Evolutionary conservation across 1,140 invertebrate genomes (phyloP).

Genomic region (Akabosia matsudoensis): DNA sequence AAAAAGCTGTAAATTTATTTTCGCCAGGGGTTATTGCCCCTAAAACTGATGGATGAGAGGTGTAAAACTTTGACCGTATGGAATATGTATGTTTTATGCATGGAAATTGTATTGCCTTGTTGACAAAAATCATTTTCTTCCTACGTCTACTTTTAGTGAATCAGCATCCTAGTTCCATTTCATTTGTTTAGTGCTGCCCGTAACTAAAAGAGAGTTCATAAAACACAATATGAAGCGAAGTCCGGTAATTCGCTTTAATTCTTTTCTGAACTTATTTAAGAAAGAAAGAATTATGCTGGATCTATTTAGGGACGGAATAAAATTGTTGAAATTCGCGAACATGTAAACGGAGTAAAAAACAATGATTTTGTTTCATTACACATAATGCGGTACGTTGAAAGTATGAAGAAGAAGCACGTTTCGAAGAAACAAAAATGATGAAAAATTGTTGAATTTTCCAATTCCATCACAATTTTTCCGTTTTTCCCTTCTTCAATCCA

Average conservation of each 20-base stretch:
- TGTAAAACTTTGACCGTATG: too few species aligned
- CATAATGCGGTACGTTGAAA: neutral
- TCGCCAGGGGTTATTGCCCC: too few species aligned
- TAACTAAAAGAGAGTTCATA: too few species aligned
- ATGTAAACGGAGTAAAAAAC: neutral
- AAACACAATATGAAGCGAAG: too few species aligned
- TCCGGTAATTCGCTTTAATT: neutral
- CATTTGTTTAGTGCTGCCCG: too few species aligned
- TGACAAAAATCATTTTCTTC: too few species aligned
- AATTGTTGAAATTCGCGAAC: neutral
- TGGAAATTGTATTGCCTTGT: too few species aligned
- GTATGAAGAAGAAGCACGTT: neutral
- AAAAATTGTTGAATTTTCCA: constrained; percentile 18
- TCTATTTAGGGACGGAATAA: neutral
- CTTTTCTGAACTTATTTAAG: neutral
- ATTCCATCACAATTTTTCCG: neutral
- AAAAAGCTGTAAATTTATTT: too few species aligned
- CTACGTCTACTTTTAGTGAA: too few species aligned
- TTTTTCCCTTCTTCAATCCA: neutral
- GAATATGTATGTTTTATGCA: too few species aligned
- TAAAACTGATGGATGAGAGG: too few species aligned
- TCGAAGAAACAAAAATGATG: neutral
- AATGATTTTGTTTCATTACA: neutral
- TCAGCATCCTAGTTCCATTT: too few species aligned
- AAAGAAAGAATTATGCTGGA: neutral